Percentiles rank a stretch among this genome's conserved stretches.
These are phyloP conservation scores for Rutilus rutilus DNA, from an alignment of 2,113 vertebrate genomes.

Conservation along the genomic window DNA sequence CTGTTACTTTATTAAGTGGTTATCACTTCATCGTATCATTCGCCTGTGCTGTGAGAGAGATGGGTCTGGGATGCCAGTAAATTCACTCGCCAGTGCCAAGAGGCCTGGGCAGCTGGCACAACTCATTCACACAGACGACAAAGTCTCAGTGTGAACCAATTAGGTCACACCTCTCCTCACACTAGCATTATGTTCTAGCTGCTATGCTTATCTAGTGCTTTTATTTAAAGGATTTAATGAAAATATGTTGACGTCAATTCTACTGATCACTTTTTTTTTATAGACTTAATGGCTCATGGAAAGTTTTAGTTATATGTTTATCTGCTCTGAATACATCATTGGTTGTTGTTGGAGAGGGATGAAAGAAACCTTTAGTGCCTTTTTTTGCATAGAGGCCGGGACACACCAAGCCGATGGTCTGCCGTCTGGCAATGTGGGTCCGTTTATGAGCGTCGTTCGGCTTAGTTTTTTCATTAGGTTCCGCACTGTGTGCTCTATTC, in stretches of 20 bases:
- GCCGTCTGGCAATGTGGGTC: too few relatives aligned
- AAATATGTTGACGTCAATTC: not conserved
- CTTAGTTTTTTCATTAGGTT: too few relatives aligned
- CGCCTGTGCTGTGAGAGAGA: slow-evolving; percentile 39
- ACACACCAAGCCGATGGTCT: too few relatives aligned
- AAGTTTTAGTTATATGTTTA: slow-evolving; percentile 16
- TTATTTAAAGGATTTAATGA: not conserved
- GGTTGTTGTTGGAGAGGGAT: slow-evolving; percentile 24
- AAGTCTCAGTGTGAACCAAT: slow-evolving; percentile 72
- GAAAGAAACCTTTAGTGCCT: not conserved
- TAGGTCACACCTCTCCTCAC: slow-evolving; percentile 67
- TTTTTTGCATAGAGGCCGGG: not conserved
- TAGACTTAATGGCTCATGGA: not conserved
- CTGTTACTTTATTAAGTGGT: slow-evolving; percentile 14
- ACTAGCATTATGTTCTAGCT: slow-evolving; percentile 32
- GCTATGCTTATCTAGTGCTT: not conserved
- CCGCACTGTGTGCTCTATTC: too few relatives aligned
- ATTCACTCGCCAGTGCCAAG: slow-evolving; percentile 61
- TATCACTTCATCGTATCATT: slow-evolving; percentile 34
- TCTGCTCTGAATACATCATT: slow-evolving; percentile 1
- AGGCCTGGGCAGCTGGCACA: slow-evolving; percentile 67
- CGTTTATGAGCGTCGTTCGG: too few relatives aligned
- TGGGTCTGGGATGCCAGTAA: slow-evolving; percentile 62
- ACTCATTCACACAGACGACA: slow-evolving; percentile 69
- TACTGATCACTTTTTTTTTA: not conserved